These are phyloP conservation scores for Callorhinus ursinus DNA, from an alignment of 2,113 vertebrate genomes.

Conservation along the genomic window DNA sequence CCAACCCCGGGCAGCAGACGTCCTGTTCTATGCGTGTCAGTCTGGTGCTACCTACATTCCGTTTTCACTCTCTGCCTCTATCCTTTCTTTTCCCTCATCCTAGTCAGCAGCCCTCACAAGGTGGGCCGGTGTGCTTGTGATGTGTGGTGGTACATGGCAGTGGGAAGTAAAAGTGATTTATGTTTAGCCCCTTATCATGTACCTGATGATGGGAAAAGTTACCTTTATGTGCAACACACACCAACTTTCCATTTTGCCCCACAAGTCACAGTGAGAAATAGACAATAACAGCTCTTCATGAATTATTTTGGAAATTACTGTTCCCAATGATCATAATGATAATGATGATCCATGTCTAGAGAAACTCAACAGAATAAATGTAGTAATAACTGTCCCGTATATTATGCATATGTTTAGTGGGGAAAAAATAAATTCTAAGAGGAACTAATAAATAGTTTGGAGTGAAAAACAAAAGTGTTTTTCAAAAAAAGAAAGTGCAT, in stretches of 20 bases:
- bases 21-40: neutral
- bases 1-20: neutral
- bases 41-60: accelerated
- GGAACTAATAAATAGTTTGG: neutral
- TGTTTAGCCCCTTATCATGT: neutral
- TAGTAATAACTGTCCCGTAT: neutral
- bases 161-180: neutral
- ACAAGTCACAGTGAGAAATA: neutral
- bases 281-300: neutral
- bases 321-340: neutral
- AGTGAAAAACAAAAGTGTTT: neutral
- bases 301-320: neutral
- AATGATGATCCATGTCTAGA: neutral
- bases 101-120: neutral
- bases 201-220: neutral
- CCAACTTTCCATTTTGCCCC: neutral
- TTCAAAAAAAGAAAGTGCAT: neutral
- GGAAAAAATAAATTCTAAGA: neutral
- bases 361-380: neutral
- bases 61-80: neutral
- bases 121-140: neutral
- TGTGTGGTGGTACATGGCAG: accelerated
- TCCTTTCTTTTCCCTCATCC: neutral
- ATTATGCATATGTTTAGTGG: neutral
- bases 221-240: neutral